Conservation (phyloP, 2,888 invertebrate genomes). For the Folsomia candida region DNA sequence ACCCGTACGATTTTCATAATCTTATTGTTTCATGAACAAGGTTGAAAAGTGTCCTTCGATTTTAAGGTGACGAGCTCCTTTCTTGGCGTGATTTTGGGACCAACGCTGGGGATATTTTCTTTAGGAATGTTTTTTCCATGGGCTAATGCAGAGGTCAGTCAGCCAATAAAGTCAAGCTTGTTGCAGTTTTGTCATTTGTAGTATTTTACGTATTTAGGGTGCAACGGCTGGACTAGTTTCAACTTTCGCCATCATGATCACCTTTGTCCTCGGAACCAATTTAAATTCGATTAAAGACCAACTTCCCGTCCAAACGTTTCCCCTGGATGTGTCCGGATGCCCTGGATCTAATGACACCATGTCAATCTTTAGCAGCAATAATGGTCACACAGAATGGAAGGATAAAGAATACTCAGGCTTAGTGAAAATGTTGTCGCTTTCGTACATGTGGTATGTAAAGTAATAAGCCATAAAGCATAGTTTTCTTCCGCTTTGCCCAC, state of each 20-base stretch:
- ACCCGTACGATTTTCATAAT: slow-evolving; percentile 52
- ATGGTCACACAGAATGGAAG: slow-evolving; percentile 36
- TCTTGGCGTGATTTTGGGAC: slow-evolving; percentile 85
- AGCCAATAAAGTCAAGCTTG: slow-evolving; percentile 26
- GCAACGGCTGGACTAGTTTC: slow-evolving; percentile 52
- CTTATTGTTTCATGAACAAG: too few relatives aligned
- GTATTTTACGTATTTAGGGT: slow-evolving; percentile 49
- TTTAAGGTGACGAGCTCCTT: slow-evolving; percentile 80
- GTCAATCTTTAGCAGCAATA: neutral
- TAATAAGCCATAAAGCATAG: too few relatives aligned
- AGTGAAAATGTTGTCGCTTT: slow-evolving; percentile 44
- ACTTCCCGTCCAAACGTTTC: slow-evolving; percentile 41
- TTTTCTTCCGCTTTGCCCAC: too few relatives aligned
- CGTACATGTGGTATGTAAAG: slow-evolving; percentile 54
- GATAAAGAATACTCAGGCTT: slow-evolving; percentile 25
- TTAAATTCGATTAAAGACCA: slow-evolving; percentile 41
- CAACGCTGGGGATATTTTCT: slow-evolving; percentile 80
- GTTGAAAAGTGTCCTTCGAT: too few relatives aligned
- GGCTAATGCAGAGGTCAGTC: slow-evolving; percentile 74
- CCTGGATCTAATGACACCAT: neutral
- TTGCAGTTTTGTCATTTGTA: neutral
- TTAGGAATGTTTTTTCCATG: slow-evolving; percentile 85
- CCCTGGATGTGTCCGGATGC: slow-evolving; percentile 28
- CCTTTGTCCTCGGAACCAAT: slow-evolving; percentile 52
- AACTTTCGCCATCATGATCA: slow-evolving; percentile 51